Base-by-base conservation (phyloP, 2,113 vertebrate genomes). In the Strigops habroptila region DNA sequence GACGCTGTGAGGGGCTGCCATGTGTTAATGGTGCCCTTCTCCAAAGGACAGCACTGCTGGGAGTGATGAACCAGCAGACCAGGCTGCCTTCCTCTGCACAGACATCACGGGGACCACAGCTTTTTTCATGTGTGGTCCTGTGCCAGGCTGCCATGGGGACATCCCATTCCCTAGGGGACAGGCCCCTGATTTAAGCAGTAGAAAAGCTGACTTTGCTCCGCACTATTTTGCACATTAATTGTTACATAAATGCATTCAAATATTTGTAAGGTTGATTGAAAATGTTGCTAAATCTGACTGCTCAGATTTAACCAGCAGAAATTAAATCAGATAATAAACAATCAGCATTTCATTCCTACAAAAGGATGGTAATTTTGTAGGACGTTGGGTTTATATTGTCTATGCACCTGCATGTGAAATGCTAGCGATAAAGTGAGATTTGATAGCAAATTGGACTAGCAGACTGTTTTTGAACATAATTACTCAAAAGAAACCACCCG, bases 401-500 rank as follows among this genome's bases (percentile, higher is more conserved):
- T 85, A 28, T 24, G 91, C 95, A 96, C 93, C 95, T 96, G 95
- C 88, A 79, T 46, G 68, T 92, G 92, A 44, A 93, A 94, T 86
- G 86, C 25, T 49, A 63, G 85, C 0, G 68, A 90, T 91, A 93
- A 97, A 97, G 97, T 97, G 95, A 97, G 95, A 96, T 96, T 96
- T 97, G 94, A 96, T 97, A 93, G 96, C 92, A 97, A 97, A 97
- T 97, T 97, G 96, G 97, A 96, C 97, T 97, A 97, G 96, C 96
- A 97, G 96, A 95, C 97, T 95, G 89, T 88, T 97, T 97, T 97
- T 97, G 95, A 96, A 97, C 93, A 86, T 97, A 97, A 98, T 97
- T 98, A 97, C 91, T 97, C 95, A 96, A 96, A 97, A 96, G 96
- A 91, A 97, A 88, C 96, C 95, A 94, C 92, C 92, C 82, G 19